Conservation (phyloP, 2,797 vertebrate species). For the Clarias laeviceps region DNA sequence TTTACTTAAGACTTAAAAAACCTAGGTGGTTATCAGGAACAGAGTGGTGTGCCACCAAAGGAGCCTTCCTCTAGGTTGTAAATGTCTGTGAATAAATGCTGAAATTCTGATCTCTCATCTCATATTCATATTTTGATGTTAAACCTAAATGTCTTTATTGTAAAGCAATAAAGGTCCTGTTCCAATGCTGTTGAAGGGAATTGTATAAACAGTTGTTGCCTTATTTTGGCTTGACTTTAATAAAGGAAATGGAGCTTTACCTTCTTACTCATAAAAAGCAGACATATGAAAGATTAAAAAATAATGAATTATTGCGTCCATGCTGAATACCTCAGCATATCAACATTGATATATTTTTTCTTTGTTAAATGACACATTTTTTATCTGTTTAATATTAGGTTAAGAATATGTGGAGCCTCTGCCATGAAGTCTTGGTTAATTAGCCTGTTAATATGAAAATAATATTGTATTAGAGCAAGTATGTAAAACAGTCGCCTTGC, state of each 20-base stretch:
- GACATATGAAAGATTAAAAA: neutral
- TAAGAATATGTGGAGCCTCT: neutral
- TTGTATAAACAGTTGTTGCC: neutral
- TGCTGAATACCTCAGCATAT: neutral
- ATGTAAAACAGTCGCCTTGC: neutral
- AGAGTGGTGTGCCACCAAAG: neutral
- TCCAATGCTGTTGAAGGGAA: neutral
- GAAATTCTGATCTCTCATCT: neutral
- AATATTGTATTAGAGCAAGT: neutral
- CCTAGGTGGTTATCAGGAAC: too few relatives aligned
- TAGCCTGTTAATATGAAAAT: neutral
- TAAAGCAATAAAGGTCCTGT: neutral
- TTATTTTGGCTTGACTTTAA: neutral
- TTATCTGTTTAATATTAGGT: neutral
- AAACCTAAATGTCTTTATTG: neutral
- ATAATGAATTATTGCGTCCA: neutral
- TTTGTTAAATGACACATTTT: neutral
- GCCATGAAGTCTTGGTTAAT: neutral
- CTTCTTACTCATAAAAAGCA: neutral
- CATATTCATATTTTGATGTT: neutral
- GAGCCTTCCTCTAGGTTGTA: neutral
- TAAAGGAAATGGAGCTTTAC: neutral
- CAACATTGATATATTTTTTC: neutral
- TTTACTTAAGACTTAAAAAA: neutral
- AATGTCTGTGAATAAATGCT: neutral